Evolutionary conservation across 2,888 invertebrate species (phyloP), one percentile per base, ranked within the genome.

Genomic region (Pyrgus malvae): DNA sequence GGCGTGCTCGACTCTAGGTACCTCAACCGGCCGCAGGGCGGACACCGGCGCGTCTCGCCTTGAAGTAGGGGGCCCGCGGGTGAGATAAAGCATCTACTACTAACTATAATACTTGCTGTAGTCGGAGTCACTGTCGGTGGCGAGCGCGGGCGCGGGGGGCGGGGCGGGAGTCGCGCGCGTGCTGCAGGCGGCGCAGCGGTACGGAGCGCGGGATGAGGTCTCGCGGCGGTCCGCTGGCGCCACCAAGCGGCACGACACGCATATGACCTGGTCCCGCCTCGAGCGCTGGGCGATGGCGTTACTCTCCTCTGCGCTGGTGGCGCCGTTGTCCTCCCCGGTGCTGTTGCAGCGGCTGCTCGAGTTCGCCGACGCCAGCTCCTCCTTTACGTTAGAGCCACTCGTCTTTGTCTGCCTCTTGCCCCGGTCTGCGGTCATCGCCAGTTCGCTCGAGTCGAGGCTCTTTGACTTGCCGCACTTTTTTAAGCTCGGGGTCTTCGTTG

Each of bases 371-470:
- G 56, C 60, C n/a, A 29, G 49, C 1, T 67, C 69, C 17, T 48
- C 58, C 48, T 60, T 33, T 55, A 64, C 29, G 59, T 37, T 60
- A 33, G 60, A 65, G 21, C 58, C 35, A 11, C 75, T 73, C 6
- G 64, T 54, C 23, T 70, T 66, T 3, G 68, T 61, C 48, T 67
- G 72, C 44, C 73, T 65, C 56, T 72, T 76, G 9, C 84, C 86
- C 62, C 75, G 78, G n/a, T 91, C 91, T 29, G 84, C 87, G 25
- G 91, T 87, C 4, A 93, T 92, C 41, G 95, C 92, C 66, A 96
- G 91, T 74, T 96, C 96, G 68, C 96, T 95, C 0, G 96, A 97
- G 75, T 97, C 97, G 33, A 97, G 87, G 69, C 96, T 97, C 66
- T 94, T 94, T 0, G 96, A 96, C 76, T 96, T 95, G 0, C 95